Base-by-base conservation (phyloP, 2,888 invertebrate species). In the Toxonevra muliebris region DNA sequence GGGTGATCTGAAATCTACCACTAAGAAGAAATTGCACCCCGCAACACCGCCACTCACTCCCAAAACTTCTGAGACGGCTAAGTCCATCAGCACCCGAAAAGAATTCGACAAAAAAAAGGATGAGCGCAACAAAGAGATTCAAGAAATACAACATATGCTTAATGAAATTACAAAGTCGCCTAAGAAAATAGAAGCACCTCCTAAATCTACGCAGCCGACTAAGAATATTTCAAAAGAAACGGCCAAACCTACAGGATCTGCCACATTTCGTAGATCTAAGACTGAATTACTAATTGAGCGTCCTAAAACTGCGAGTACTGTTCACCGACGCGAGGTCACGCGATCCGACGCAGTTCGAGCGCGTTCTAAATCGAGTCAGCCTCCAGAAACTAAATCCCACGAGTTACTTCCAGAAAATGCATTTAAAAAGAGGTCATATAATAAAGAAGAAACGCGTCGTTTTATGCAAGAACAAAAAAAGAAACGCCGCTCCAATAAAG, bases 401-500 rank as follows among this genome's bases (percentile, higher is more conserved):
- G 71, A 70, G 15, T 8, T 61, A 4, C 19, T 68, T 11, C 53
- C 65, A 30, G 19, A 43, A n/a, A 13, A 13, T 52, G 1, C 19
- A 30, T 5, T 11, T 9, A 76, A 70, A 58, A 74, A 77, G 48
- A 77, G 78, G 69, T 72, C 76, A 66, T 89, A 89, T 75, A 86
- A 88, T 79, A 83, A 85, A 1, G 86, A 87, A 62, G 86, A 87
- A 72, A 86, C 89, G 1, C 81, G 88, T 5, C 86, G 87, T 71
- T 90, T 86, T 77, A 89, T 90, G 73, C 86, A 86, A 72, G 87
- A 87, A 73, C 88, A 89, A 77, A 87, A 85, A 74, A 86, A 86
- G 66, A 87, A 87, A 74, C 80, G 89, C 11, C 78, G 82, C 53
- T 80, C 84, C 62, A 79, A 69, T 9, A 65, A 65, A 55, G 41